Evolutionary conservation across 37 sponge, comb jelly and placozoan genomes (phyloP).

Genomic region (Spongilla lacustris): DNA sequence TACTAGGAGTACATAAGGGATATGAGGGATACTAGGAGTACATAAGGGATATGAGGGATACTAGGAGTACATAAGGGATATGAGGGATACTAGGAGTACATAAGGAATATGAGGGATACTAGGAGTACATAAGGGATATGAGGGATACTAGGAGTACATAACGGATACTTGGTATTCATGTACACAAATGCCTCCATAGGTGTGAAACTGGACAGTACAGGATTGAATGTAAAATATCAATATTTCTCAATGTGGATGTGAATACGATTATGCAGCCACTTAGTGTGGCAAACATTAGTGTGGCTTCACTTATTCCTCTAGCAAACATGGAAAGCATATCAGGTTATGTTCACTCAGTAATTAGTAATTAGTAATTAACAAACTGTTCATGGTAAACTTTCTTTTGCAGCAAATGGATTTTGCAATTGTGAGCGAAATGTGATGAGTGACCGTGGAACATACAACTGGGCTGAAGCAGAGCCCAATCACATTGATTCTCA

Average conservation of each 20-base stretch:
- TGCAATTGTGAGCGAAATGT: conserved; percentile 11
- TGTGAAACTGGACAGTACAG: neutral
- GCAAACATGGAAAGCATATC: neutral
- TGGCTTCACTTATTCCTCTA: neutral
- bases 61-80: too few species aligned
- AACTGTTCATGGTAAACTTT: neutral
- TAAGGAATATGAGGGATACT: too few species aligned
- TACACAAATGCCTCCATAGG: neutral
- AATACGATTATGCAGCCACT: neutral
- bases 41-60: too few species aligned
- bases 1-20: too few species aligned
- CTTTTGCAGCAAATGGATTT: conserved; percentile 29
- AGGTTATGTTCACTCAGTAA: neutral
- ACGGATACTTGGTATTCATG: too few species aligned
- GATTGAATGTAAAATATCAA: neutral
- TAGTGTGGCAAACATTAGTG: neutral
- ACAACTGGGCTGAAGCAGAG: conserved; percentile 39
- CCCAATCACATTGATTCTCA: neutral
- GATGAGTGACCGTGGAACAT: neutral
- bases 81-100: too few species aligned
- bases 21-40: too few species aligned
- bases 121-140: too few species aligned
- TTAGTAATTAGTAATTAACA: too few species aligned
- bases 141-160: neutral
- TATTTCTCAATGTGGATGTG: neutral